Conservation (phyloP, 2,888 invertebrate genomes). For the Phymatocera aterrima region DNA sequence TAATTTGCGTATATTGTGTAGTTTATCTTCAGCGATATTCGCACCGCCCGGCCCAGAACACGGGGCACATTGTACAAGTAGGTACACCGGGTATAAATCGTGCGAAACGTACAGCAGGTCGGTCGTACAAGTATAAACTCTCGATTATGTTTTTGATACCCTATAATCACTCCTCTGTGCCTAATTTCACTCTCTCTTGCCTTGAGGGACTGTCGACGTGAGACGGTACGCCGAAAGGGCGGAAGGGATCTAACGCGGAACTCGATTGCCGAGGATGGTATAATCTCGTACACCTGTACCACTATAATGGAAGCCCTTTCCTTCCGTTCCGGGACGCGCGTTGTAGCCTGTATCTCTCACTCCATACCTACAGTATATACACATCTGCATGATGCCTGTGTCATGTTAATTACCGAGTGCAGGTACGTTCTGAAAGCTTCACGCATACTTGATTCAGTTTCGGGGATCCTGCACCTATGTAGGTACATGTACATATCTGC, state of each 20-base stretch:
- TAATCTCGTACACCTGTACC: slow-evolving; percentile 36
- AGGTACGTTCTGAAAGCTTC: too few species aligned
- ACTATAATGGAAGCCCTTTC: slow-evolving; percentile 31
- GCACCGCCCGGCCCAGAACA: too few species aligned
- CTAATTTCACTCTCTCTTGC: slow-evolving; percentile 15
- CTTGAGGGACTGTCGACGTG: slow-evolving; percentile 27
- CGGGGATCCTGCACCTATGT: too few species aligned
- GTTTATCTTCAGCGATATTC: too few species aligned
- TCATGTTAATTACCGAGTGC: too few species aligned
- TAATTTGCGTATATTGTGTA: too few species aligned
- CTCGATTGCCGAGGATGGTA: slow-evolving; percentile 34
- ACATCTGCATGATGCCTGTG: not conserved
- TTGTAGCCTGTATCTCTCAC: too few species aligned
- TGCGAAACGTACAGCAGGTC: not conserved
- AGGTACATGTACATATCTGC: too few species aligned
- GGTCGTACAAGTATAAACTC: not conserved
- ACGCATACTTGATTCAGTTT: too few species aligned
- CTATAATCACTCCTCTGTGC: not conserved
- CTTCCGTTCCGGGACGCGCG: not conserved
- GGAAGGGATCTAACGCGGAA: slow-evolving; percentile 10
- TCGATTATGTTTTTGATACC: slow-evolving; percentile 23
- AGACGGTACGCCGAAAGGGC: slow-evolving; percentile 22
- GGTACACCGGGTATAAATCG: not conserved
- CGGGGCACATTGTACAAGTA: too few species aligned
- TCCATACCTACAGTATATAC: too few species aligned